Evolutionary conservation across 2,888 invertebrate species (phyloP).

Genomic region (Pyrocoelia pectoralis): DNA sequence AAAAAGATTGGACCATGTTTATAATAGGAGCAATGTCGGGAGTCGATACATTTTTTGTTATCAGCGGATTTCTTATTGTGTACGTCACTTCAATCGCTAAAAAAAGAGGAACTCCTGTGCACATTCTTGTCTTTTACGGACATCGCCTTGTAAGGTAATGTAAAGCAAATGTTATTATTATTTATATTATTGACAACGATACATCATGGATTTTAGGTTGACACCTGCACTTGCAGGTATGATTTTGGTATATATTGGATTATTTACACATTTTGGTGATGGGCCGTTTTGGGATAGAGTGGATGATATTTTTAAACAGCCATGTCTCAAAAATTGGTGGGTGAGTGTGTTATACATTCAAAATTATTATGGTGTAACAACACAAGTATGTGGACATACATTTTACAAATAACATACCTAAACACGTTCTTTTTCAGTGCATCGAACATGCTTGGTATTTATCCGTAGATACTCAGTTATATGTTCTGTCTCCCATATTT

Average conservation of each 20-base stretch:
- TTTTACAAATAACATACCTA: background rate
- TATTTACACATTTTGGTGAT: constrained; percentile 32
- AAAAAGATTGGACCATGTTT: constrained; percentile 17
- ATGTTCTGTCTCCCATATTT: constrained; percentile 51
- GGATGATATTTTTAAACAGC: constrained; percentile 18
- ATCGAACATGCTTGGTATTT: constrained; percentile 55
- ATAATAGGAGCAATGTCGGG: constrained; percentile 59
- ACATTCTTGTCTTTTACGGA: constrained; percentile 52
- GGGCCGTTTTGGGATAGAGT: constrained; percentile 38
- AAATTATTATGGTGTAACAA: constrained; percentile 37
- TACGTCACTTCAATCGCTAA: constrained; percentile 57
- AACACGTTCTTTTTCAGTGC: constrained; percentile 50
- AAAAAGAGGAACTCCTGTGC: constrained; percentile 48
- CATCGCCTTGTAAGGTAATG: constrained; percentile 34
- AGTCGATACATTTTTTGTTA: constrained; percentile 72
- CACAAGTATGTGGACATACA: background rate
- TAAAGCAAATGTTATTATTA: no score
- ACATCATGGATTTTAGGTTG: constrained; percentile 51
- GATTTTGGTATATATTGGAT: constrained; percentile 36
- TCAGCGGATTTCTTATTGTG: constrained; percentile 68
- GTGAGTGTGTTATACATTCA: constrained; percentile 38
- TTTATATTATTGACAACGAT: no score
- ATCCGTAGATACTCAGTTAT: constrained; percentile 56
- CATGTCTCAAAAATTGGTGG: constrained; percentile 39
- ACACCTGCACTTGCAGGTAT: constrained; percentile 49